phyloP scores from a whole-genome alignment of 2,113 vertebrate species.

The Balaeniceps rex region DNA sequence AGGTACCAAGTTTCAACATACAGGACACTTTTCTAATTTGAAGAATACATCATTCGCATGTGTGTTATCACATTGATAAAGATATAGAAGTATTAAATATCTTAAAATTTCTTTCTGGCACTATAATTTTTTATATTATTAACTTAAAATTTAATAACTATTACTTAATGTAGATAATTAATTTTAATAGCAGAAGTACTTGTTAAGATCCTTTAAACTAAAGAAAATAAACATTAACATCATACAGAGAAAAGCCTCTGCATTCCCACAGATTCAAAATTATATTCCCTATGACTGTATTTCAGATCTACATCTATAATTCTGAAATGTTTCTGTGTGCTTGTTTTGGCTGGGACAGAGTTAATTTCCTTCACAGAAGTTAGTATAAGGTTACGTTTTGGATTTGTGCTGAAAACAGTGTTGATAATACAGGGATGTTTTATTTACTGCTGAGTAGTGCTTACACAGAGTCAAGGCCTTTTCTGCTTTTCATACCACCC shows the following conservation, averaged over 20 bases:
- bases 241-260: background rate
- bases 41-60: rapidly evolving
- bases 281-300: background rate
- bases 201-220: background rate
- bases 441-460: no score
- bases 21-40: background rate
- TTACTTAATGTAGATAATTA: background rate
- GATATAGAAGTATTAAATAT: background rate
- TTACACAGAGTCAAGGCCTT: no score
- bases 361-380: no score
- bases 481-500: no score
- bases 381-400: no score
- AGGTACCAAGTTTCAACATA: background rate
- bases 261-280: background rate
- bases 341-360: no score
- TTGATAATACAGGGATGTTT: no score
- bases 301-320: background rate
- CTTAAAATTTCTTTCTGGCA: background rate
- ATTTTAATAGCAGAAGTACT: background rate
- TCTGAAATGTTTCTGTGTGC: background rate
- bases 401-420: no score
- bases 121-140: background rate
- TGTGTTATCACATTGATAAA: background rate
- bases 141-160: background rate
- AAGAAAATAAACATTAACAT: background rate